Base-by-base conservation (phyloP, 1,140 invertebrate species). In the Rhysida immarginata region DNA sequence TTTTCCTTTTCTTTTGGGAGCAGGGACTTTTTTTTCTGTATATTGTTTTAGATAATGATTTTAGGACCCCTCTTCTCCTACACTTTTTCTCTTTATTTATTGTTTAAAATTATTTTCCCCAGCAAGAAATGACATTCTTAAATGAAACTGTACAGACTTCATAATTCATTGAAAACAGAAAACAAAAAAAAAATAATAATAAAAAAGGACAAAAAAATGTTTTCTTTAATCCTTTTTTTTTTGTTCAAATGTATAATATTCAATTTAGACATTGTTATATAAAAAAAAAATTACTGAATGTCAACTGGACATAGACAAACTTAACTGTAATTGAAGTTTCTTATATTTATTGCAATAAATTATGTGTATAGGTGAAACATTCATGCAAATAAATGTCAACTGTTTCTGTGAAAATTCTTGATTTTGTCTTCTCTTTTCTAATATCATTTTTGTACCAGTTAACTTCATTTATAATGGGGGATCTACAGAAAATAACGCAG, bases 321-420 rank as follows among this genome's bases (percentile, higher is more conserved):
- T 13, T n/a, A 41, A 41, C n/a, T 46, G 44, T 46, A 46, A 11
- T 46, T 46, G 11, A 8, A 46, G 20, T 46, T 46, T 46, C 44
- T 46, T 46, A 46, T 46, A 46, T 46, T 46, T 46, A 46, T 46
- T 46, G 44, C 44, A 46, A 46, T 46, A 46, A 46, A 46, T 46
- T 20, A 46, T 46, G 44, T 46, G 44, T 20, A 20, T 20, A n/a
- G 8, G 44, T 35, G 29, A 35, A 5, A 35, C 29, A 35, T 46
- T 46, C 44, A 46, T 46, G 44, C 44, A 46, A 46, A 46, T 46
- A 46, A 46, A 46, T 20, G 44, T 46, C 44, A 46, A 41, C n/a
- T n/a, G 29, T 35, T 35, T 35, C 29, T 35, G 29, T 35, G 16
- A 16, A 16, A 35, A 35, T 35, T n/a, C n/a, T n/a, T n/a, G n/a